Conservation (phyloP, 2,888 invertebrate genomes). For the Onchidella celtica region DNA sequence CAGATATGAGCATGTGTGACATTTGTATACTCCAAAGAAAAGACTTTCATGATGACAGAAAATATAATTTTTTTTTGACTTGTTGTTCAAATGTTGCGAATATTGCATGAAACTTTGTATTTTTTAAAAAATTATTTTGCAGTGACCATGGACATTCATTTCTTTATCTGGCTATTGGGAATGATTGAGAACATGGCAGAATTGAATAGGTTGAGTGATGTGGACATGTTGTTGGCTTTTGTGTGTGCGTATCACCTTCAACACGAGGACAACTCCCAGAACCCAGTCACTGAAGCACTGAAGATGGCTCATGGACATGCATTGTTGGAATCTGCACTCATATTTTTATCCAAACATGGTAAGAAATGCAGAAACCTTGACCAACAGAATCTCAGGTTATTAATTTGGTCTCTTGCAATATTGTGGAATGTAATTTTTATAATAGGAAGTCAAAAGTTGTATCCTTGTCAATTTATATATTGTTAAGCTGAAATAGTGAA, state of each 20-base stretch:
- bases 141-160: slow-evolving; percentile 49
- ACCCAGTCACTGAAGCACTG: slow-evolving; percentile 78
- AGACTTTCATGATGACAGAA: too few relatives aligned
- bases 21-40: too few relatives aligned
- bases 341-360: slow-evolving; percentile 46
- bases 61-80: too few relatives aligned
- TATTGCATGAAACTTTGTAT: too few relatives aligned
- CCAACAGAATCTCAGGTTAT: neutral
- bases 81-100: too few relatives aligned
- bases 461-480: too few relatives aligned
- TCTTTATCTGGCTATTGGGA: slow-evolving; percentile 82
- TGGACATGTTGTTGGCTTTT: slow-evolving; percentile 90
- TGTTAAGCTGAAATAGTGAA: too few relatives aligned
- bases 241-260: slow-evolving; percentile 94
- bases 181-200: slow-evolving; percentile 90
- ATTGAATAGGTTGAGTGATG: slow-evolving; percentile 85
- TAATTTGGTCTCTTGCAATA: neutral
- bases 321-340: slow-evolving; percentile 26
- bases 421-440: too few relatives aligned
- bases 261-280: slow-evolving; percentile 82
- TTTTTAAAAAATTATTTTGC: too few relatives aligned
- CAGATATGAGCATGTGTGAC: too few relatives aligned
- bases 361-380: too few relatives aligned
- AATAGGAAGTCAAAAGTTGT: too few relatives aligned
- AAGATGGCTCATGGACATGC: slow-evolving; percentile 45